phyloP scores from a whole-genome alignment of 2,113 vertebrate species.

The Heptranchias perlo region DNA sequence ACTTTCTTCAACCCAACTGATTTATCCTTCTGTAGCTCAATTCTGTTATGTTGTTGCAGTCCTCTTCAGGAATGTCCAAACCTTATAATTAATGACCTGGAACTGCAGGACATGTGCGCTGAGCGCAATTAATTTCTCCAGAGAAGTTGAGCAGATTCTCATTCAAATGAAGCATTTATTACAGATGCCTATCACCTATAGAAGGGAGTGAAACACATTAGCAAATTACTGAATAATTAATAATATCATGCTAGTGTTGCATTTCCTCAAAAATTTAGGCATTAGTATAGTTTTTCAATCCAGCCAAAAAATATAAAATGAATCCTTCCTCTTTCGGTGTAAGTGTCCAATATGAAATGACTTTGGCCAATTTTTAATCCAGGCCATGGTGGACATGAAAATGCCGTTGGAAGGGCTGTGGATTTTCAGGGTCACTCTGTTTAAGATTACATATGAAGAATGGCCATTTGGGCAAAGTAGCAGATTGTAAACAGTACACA shows the following conservation, averaged over 20 bases:
- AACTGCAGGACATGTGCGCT: not conserved
- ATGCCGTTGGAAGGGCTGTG: not conserved
- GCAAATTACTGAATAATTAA: not conserved
- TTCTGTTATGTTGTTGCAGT: not conserved
- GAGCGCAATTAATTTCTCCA: not conserved
- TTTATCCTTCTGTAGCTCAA: not conserved
- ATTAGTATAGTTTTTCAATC: not conserved
- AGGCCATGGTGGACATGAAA: not conserved
- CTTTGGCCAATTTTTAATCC: not conserved
- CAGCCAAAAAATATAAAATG: not conserved
- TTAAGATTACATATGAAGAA: not conserved
- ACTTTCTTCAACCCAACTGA: not conserved
- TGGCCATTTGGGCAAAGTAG: not conserved
- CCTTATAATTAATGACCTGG: not conserved
- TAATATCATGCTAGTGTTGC: not conserved
- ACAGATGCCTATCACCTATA: not conserved
- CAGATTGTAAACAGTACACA: not conserved
- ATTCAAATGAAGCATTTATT: not conserved
- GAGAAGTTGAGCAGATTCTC: not conserved
- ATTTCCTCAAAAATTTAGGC: not conserved
- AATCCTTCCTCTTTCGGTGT: not conserved
- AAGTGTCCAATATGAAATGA: not conserved
- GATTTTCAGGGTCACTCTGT: not conserved
- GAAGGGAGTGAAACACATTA: not conserved
- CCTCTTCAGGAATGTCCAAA: not conserved